Conservation (phyloP, 2,113 vertebrate species). For the Camelus bactrianus region DNA sequence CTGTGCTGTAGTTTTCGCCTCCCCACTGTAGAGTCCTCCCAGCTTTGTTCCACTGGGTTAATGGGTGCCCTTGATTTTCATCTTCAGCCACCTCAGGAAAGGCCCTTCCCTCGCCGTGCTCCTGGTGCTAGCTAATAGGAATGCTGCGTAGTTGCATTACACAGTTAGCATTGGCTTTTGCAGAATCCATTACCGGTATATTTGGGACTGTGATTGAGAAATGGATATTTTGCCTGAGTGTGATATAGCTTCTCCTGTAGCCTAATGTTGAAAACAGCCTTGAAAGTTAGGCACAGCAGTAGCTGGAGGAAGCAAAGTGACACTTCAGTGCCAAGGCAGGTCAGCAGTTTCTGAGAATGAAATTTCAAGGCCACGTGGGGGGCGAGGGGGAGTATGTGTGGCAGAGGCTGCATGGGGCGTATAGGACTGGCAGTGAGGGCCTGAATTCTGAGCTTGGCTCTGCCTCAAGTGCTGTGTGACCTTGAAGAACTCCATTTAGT, state of each 20-base stretch:
- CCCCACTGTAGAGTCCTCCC: not conserved
- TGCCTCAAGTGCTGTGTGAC: not conserved
- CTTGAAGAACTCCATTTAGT: not conserved
- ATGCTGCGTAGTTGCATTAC: not conserved
- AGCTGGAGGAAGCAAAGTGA: not conserved
- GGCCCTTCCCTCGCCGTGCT: not conserved
- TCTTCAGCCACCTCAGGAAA: not conserved
- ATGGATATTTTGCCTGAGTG: slow-evolving; percentile 26
- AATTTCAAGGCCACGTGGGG: not conserved
- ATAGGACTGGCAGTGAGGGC: not conserved
- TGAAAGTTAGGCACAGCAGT: not conserved
- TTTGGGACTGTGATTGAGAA: slow-evolving; percentile 36
- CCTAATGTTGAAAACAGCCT: slow-evolving; percentile 16
- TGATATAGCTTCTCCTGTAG: not conserved
- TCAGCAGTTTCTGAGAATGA: not conserved
- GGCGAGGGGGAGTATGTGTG: not conserved
- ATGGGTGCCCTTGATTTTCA: not conserved
- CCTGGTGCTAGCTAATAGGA: not conserved
- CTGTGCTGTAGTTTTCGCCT: not conserved
- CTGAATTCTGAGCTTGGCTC: not conserved
- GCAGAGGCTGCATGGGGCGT: not conserved
- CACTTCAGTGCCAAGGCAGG: not conserved
- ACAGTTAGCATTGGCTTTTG: not conserved
- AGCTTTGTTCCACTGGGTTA: not conserved
- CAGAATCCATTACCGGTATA: not conserved